Evolutionary conservation across 2,888 invertebrate genomes (phyloP).

Genomic region (Chesias legatella): DNA sequence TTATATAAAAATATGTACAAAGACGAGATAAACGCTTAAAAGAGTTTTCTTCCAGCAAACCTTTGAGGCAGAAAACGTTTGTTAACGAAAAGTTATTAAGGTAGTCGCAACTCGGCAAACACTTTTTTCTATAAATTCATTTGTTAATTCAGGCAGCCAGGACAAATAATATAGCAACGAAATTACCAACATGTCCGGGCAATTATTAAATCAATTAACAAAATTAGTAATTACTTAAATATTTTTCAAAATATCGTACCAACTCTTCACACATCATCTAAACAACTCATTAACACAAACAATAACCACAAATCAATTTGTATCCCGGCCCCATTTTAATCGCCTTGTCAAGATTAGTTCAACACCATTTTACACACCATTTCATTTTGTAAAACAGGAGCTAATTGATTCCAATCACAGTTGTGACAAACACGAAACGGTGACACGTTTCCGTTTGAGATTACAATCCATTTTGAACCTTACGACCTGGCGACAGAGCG

Average conservation of each 20-base stretch:
- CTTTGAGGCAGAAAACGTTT: no score
- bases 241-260: slow-evolving; percentile 4
- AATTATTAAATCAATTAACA: no score
- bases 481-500: neutral
- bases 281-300: slow-evolving; percentile 20
- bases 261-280: slow-evolving; percentile 11
- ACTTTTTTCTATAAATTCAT: no score
- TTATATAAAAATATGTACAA: no score
- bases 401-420: slow-evolving; percentile 43
- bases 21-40: no score
- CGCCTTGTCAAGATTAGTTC: slow-evolving; percentile 13
- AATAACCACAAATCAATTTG: slow-evolving; percentile 22
- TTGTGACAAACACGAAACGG: slow-evolving; percentile 37
- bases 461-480: slow-evolving; percentile 10
- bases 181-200: no score
- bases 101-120: no score
- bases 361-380: slow-evolving; percentile 23
- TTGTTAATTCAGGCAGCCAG: no score
- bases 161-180: no score
- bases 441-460: slow-evolving; percentile 23
- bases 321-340: slow-evolving; percentile 12
- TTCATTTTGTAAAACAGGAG: slow-evolving; percentile 29
- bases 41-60: no score
- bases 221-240: no score
- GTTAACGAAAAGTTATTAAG: no score